phyloP scores from a whole-genome alignment of 2,113 vertebrate species.

The Alces alces region DNA sequence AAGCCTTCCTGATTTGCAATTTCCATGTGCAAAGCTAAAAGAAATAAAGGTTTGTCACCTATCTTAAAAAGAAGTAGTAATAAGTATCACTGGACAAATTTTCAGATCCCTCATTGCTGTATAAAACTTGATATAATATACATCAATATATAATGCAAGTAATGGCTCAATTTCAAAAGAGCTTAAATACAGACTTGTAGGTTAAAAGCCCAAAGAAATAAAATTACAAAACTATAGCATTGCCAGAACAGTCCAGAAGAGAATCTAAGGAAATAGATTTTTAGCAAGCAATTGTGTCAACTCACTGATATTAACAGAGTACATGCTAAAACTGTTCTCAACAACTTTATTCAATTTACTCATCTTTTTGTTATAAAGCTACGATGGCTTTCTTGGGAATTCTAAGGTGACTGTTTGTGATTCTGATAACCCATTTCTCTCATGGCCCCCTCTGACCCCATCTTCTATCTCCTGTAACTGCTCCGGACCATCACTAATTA shows the following conservation, averaged over 20 bases:
- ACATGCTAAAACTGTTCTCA: neutral
- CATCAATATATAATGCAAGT: neutral
- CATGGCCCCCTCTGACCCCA: neutral
- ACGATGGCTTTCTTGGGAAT: neutral
- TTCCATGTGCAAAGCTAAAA: neutral
- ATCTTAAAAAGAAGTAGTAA: neutral
- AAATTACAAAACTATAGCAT: neutral
- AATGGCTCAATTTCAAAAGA: neutral
- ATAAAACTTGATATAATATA: neutral
- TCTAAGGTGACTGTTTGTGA: neutral
- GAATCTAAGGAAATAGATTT: neutral
- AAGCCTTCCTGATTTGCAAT: neutral
- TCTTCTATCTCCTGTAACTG: neutral
- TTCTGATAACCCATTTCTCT: neutral
- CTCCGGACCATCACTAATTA: neutral
- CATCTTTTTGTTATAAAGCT: neutral
- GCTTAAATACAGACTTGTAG: neutral
- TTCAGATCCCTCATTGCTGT: neutral
- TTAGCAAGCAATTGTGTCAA: neutral
- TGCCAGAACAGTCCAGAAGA: neutral
- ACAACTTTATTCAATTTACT: neutral
- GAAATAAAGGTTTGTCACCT: neutral
- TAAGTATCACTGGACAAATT: neutral
- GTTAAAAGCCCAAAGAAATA: constrained; percentile 25
- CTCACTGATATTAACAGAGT: neutral